These are phyloP conservation scores for Bradysia coprophila DNA, from an alignment of 1,140 invertebrate species.

Conservation along the genomic window DNA sequence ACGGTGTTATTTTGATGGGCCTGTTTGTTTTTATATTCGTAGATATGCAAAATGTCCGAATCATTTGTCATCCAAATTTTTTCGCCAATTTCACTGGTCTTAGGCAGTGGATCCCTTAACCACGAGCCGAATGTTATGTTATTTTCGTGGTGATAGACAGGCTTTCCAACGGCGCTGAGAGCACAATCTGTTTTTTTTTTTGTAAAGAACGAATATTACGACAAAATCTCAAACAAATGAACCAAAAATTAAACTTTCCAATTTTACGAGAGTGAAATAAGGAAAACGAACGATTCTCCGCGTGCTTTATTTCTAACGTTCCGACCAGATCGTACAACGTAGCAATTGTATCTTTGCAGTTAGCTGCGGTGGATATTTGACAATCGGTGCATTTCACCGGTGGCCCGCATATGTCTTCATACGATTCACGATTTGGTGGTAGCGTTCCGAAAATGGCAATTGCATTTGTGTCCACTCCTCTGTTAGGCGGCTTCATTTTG, in stretches of 20 bases:
- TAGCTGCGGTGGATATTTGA: no score
- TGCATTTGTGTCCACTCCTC: constrained; percentile 3
- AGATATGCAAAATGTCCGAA: constrained; percentile 46
- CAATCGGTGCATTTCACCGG: no score
- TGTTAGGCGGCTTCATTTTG: constrained; percentile 14
- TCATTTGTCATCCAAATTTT: constrained; percentile 73
- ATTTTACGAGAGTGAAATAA: no score
- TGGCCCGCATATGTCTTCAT: constrained; percentile 42
- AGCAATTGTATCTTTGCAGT: no score
- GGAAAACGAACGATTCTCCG: no score
- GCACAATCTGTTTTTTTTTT: constrained; percentile 67
- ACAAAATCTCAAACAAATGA: no score
- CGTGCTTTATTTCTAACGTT: no score
- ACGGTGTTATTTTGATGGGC: constrained; percentile 22
- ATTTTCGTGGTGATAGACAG: constrained; percentile 66
- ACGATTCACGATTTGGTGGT: constrained; percentile 29
- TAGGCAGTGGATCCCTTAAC: constrained; percentile 60
- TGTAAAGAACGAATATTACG: no score
- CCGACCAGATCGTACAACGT: no score
- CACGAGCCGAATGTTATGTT: constrained; percentile 61
- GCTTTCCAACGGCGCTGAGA: constrained; percentile 78
- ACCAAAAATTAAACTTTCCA: no score
- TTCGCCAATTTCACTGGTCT: constrained; percentile 34
- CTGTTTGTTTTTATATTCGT: constrained; percentile 58
- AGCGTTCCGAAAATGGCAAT: constrained; percentile 30